Conservation (phyloP, 2,888 invertebrate species). For the Nudaria mundana region DNA sequence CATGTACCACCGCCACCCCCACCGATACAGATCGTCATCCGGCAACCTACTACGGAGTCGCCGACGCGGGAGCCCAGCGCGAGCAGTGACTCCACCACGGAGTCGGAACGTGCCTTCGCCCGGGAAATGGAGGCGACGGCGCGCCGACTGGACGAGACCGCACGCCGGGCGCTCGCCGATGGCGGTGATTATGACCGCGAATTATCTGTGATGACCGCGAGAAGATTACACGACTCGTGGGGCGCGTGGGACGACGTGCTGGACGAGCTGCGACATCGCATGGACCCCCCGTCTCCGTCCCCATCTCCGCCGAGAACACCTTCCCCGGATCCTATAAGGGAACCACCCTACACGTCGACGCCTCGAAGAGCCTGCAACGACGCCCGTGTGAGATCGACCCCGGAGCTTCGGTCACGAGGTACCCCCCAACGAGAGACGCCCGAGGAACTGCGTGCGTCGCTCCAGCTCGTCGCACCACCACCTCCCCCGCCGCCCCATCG, state of each 20-base stretch:
- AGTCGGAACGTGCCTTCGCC: conserved; percentile 70
- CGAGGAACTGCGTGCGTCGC: conserved; percentile 76
- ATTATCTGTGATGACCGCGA: conserved; percentile 79
- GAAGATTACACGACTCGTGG: conserved; percentile 70
- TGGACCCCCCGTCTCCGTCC: conserved; percentile 61
- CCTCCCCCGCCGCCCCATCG: conserved; percentile 58
- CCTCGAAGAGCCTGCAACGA: conserved; percentile 75
- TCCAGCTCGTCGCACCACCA: conserved; percentile 79
- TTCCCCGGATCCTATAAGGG: conserved; percentile 62
- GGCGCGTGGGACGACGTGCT: conserved; percentile 77
- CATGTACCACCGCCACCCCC: conserved; percentile 46
- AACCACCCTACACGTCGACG: conserved; percentile 80
- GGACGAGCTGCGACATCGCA: conserved; percentile 67
- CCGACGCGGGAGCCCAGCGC: conserved; percentile 69
- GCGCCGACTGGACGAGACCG: conserved; percentile 65
- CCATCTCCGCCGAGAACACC: conserved; percentile 68
- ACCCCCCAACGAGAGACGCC: conserved; percentile 68
- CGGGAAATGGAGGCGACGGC: conserved; percentile 74
- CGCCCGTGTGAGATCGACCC: conserved; percentile 79
- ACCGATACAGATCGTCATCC: conserved; percentile 41
- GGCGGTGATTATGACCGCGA: conserved; percentile 80
- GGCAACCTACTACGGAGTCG: conserved; percentile 41
- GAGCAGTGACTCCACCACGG: conserved; percentile 72
- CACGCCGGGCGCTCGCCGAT: conserved; percentile 69
- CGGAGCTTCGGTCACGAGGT: conserved; percentile 78